These are phyloP conservation scores for Danaus plexippus DNA, from an alignment of 1,140 invertebrate genomes.

Conservation along the genomic window DNA sequence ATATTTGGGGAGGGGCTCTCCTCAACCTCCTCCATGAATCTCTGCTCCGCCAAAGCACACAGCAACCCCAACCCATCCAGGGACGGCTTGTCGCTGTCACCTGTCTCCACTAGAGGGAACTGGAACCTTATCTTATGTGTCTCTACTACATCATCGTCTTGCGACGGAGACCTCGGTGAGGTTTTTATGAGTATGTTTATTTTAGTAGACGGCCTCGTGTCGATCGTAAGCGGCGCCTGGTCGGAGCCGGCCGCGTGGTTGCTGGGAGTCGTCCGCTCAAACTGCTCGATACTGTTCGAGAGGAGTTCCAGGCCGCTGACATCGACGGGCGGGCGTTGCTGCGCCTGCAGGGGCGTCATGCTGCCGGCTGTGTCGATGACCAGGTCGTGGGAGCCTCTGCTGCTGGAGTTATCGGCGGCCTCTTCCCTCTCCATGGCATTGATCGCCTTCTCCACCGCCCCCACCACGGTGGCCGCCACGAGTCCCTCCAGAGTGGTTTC, in stretches of 20 bases:
- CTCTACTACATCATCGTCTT: constrained; percentile 34
- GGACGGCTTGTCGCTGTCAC: constrained; percentile 43
- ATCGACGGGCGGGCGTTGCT: constrained; percentile 70
- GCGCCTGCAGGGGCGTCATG: constrained; percentile 30
- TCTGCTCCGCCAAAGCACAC: constrained; percentile 88
- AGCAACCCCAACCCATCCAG: constrained; percentile 84
- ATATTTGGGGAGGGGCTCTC: constrained; percentile 43
- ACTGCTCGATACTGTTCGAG: constrained; percentile 85
- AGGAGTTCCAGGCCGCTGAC: constrained; percentile 85
- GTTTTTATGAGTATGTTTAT: constrained; percentile 62
- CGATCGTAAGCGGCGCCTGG: constrained; percentile 45
- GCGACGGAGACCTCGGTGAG: constrained; percentile 62
- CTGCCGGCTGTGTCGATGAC: constrained; percentile 54
- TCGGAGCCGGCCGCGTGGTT: constrained; percentile 49
- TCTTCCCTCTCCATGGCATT: constrained; percentile 62
- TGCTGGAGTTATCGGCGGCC: constrained; percentile 48
- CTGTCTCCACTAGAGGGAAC: constrained; percentile 40
- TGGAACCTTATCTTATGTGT: constrained; percentile 49
- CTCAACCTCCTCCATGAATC: constrained; percentile 82
- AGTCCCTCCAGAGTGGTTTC: constrained; percentile 53
- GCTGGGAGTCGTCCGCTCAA: constrained; percentile 72
- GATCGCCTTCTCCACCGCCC: constrained; percentile 57
- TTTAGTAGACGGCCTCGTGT: constrained; percentile 50
- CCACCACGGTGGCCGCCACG: constrained; percentile 34
- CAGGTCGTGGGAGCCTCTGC: constrained; percentile 49